Conservation (phyloP, 1,140 invertebrate species). For the Dinoponera quadriceps region DNA sequence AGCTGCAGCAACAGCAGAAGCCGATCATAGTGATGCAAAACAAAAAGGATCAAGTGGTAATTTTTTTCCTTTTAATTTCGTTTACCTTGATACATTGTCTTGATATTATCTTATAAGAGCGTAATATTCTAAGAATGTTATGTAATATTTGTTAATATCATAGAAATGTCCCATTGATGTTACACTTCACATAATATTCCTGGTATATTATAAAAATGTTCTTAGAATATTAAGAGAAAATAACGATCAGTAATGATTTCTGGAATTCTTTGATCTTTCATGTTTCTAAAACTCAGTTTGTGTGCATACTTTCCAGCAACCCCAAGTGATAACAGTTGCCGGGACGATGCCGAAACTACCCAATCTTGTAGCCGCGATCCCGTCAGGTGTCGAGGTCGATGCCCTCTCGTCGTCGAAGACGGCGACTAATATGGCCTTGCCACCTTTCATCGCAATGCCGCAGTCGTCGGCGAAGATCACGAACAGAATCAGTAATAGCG, state of each 20-base stretch:
- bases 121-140: too few relatives aligned
- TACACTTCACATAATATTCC: background rate
- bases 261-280: background rate
- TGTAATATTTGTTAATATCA: too few relatives aligned
- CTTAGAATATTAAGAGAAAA: too few relatives aligned
- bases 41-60: slow-evolving; percentile 80
- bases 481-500: slow-evolving; percentile 81
- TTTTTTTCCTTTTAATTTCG: background rate
- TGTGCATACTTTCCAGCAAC: slow-evolving; percentile 13
- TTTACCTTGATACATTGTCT: too few relatives aligned
- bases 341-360: slow-evolving; percentile 65
- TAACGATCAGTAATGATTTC: background rate
- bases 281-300: background rate
- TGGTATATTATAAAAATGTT: too few relatives aligned
- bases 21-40: slow-evolving; percentile 76
- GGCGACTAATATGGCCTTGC: slow-evolving; percentile 63
- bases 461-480: slow-evolving; percentile 80
- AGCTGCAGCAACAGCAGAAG: slow-evolving; percentile 79
- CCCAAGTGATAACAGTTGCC: slow-evolving; percentile 58
- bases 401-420: slow-evolving; percentile 40
- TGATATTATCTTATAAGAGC: too few relatives aligned
- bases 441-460: slow-evolving; percentile 83
- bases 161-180: too few relatives aligned
- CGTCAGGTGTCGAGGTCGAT: slow-evolving; percentile 67
- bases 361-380: slow-evolving; percentile 68